These are phyloP conservation scores for Drosophila sp. DNA, from an alignment of 1,140 invertebrate genomes.

Conservation along the genomic window DNA sequence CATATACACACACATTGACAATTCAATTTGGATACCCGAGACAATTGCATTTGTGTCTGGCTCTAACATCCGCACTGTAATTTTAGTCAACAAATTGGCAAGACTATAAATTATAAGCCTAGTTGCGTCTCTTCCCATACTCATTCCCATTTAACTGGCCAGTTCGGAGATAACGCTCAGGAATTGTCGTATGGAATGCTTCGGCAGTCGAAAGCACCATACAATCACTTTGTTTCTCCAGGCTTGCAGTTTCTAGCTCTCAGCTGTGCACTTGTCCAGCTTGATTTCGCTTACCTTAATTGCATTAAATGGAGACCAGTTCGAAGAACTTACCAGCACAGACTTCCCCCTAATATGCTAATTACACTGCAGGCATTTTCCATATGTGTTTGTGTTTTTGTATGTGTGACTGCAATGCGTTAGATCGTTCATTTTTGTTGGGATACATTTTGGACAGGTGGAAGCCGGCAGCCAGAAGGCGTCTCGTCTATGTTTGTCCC, in stretches of 20 bases:
- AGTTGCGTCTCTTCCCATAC: slow-evolving; percentile 8
- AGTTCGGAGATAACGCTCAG: slow-evolving; percentile 3
- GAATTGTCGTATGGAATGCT: slow-evolving; percentile 76
- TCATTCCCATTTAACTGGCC: not conserved
- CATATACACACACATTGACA: slow-evolving; percentile 26
- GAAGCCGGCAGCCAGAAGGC: slow-evolving; percentile 1
- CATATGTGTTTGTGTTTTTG: slow-evolving; percentile 20
- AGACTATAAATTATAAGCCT: slow-evolving; percentile 65
- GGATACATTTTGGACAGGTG: slow-evolving; percentile 65
- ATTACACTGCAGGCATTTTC: slow-evolving; percentile 76
- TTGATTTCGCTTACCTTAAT: slow-evolving; percentile 75
- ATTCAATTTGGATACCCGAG: slow-evolving; percentile 66
- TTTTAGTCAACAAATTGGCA: slow-evolving; percentile 61
- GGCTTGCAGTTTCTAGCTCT: slow-evolving; percentile 16
- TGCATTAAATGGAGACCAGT: slow-evolving; percentile 69
- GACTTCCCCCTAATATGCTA: slow-evolving; percentile 75
- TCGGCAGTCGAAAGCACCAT: slow-evolving; percentile 36
- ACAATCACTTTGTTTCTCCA: not conserved
- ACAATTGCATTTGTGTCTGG: slow-evolving; percentile 54
- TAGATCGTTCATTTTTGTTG: slow-evolving; percentile 66
- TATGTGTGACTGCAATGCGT: slow-evolving; percentile 70
- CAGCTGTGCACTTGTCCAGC: slow-evolving; percentile 20
- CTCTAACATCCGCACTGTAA: slow-evolving; percentile 34
- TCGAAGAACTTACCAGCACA: slow-evolving; percentile 41
- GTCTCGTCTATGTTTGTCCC: slow-evolving; percentile 39